A percentile compares a stretch with the other conserved stretches of the same genome.
These are phyloP conservation scores for Motacilla tschutschensis DNA, from an alignment of 2,113 vertebrate species.

Conservation along the genomic window DNA sequence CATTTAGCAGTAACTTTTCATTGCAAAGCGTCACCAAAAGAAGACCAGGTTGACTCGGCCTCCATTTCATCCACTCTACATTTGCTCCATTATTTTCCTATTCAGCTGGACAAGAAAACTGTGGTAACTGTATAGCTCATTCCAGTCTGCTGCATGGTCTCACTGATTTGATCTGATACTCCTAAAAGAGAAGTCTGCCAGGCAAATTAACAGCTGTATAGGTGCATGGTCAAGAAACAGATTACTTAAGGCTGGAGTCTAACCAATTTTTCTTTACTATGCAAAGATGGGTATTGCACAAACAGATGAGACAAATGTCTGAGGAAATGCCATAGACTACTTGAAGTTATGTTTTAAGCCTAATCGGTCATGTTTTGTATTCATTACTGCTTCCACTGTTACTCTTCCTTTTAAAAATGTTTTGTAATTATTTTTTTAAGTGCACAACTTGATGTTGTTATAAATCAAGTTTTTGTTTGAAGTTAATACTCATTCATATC, in stretches of 20 bases:
- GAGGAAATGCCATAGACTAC: conserved; percentile 71
- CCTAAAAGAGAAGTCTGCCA: conserved; percentile 72
- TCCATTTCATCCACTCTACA: conserved; percentile 67
- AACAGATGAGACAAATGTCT: conserved; percentile 71
- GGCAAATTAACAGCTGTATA: conserved; percentile 78
- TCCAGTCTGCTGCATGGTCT: conserved; percentile 85
- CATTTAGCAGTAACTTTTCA: neutral
- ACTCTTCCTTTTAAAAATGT: conserved; percentile 61
- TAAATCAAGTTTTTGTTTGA: conserved; percentile 62
- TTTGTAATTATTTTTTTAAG: conserved; percentile 76
- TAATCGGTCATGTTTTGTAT: conserved; percentile 60
- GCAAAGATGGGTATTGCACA: conserved; percentile 95
- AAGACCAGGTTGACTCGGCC: conserved; percentile 33
- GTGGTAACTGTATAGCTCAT: conserved; percentile 65
- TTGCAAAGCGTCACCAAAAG: neutral
- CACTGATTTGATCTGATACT: conserved; percentile 79
- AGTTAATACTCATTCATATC: conserved; percentile 69
- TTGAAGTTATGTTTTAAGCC: conserved; percentile 73
- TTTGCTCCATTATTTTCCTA: conserved; percentile 64
- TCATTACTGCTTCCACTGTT: conserved; percentile 67
- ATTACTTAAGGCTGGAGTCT: conserved; percentile 63
- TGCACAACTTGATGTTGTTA: conserved; percentile 61
- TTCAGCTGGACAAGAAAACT: conserved; percentile 69
- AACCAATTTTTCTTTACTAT: conserved; percentile 91
- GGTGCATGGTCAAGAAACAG: conserved; percentile 85